These are phyloP conservation scores for Lasioglossum villosulum DNA, from an alignment of 2,888 invertebrate genomes.

Conservation along the genomic window DNA sequence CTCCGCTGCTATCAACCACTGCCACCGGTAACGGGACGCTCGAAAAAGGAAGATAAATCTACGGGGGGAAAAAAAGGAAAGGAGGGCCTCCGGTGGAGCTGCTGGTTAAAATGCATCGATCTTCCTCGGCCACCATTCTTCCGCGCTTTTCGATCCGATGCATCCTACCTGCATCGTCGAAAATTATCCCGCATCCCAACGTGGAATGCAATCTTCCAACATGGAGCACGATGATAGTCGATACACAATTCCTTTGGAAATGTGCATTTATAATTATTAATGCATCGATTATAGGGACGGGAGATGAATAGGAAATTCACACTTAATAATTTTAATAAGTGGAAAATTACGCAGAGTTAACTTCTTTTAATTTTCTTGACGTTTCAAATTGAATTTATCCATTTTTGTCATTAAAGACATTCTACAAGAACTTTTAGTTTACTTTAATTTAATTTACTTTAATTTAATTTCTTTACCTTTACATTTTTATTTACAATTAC, in stretches of 20 bases:
- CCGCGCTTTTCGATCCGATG: slow-evolving; percentile 27
- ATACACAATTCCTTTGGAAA: background rate
- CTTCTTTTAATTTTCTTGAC: background rate
- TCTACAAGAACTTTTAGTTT: background rate
- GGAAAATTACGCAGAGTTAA: background rate
- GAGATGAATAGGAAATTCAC: background rate
- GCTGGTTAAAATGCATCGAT: slow-evolving; percentile 69
- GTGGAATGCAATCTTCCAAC: slow-evolving; percentile 29
- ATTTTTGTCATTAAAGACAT: background rate
- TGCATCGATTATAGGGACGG: background rate
- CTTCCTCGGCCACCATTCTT: slow-evolving; percentile 22
- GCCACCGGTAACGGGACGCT: slow-evolving; percentile 60
- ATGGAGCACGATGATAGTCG: background rate
- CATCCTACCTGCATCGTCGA: slow-evolving; percentile 64
- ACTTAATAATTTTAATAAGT: background rate
- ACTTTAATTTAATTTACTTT: too few relatives aligned
- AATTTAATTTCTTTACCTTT: too few relatives aligned
- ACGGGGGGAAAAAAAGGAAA: slow-evolving; percentile 41
- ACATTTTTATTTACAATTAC: too few relatives aligned
- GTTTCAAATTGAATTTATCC: background rate
- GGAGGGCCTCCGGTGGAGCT: slow-evolving; percentile 29
- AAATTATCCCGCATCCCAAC: slow-evolving; percentile 68
- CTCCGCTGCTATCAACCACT: slow-evolving; percentile 64
- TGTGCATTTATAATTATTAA: background rate
- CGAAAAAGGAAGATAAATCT: slow-evolving; percentile 68